Evolutionary conservation across 2,888 invertebrate genomes (phyloP).

Genomic region (Netelia fuscicornis): DNA sequence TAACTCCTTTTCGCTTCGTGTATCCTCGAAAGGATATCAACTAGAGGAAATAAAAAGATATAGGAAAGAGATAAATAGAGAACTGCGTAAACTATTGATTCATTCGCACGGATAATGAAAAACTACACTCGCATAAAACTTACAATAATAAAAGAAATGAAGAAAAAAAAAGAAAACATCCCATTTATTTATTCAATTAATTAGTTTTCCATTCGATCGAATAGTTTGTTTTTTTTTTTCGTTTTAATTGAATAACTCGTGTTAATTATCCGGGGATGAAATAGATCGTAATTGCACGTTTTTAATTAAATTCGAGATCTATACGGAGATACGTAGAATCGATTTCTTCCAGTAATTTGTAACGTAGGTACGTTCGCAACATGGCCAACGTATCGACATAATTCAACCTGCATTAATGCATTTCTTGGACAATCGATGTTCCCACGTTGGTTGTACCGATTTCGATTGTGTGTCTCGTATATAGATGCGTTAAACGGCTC

Average conservation of each 20-base stretch:
- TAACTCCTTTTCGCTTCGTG: conserved; percentile 19
- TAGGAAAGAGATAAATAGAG: background rate
- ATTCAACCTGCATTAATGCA: background rate
- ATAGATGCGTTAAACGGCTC: conserved; percentile 41
- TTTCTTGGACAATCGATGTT: conserved; percentile 46
- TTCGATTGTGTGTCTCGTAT: conserved; percentile 32
- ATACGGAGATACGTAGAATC: too few species aligned
- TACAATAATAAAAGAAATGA: too few species aligned
- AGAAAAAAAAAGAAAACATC: too few species aligned
- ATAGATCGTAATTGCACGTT: too few species aligned
- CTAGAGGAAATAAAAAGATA: background rate
- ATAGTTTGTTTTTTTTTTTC: too few species aligned
- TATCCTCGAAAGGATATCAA: conserved; percentile 14
- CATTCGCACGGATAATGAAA: background rate
- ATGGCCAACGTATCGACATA: too few species aligned
- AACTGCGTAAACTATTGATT: background rate
- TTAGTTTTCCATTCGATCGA: too few species aligned
- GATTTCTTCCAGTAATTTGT: conserved; percentile 9
- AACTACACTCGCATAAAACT: background rate
- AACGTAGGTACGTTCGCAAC: background rate
- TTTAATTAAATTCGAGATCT: too few species aligned
- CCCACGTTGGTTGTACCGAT: conserved; percentile 24
- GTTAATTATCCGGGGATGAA: too few species aligned
- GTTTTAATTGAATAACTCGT: too few species aligned
- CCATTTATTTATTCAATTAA: too few species aligned